A percentile compares a stretch with the other conserved stretches of the same genome.
phyloP scores from a whole-genome alignment of 2,113 vertebrate species.

The Ciconia boyciana region DNA sequence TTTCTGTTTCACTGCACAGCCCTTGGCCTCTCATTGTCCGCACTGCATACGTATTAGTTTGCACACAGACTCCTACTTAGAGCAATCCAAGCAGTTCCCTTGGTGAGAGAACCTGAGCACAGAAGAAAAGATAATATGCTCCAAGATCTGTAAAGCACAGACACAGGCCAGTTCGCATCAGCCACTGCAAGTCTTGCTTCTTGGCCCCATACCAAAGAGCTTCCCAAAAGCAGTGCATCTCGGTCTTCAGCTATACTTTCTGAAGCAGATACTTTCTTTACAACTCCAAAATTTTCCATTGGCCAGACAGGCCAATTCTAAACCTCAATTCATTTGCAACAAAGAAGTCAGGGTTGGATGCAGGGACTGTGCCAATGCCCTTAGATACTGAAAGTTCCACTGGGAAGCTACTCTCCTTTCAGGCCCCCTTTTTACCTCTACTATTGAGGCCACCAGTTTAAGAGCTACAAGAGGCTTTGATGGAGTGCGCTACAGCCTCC shows the following conservation, averaged over 20 bases:
- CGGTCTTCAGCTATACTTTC: not conserved
- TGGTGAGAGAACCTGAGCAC: not conserved
- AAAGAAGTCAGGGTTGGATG: not conserved
- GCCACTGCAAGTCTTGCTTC: not conserved
- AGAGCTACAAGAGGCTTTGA: not conserved
- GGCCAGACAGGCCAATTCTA: not conserved
- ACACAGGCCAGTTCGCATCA: not conserved
- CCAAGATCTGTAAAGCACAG: not conserved
- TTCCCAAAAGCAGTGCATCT: rapidly evolving
- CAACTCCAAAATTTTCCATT: not conserved
- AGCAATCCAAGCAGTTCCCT: not conserved
- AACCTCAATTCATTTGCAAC: not conserved
- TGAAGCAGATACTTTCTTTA: not conserved
- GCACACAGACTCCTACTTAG: not conserved
- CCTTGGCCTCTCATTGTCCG: not conserved
- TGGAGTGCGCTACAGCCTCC: not conserved
- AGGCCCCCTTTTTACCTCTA: not conserved
- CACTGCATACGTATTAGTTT: not conserved
- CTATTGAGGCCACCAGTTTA: not conserved
- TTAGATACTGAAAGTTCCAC: not conserved
- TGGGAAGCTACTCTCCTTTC: not conserved
- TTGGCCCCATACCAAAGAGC: not conserved
- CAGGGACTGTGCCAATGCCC: not conserved
- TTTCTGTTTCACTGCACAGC: not conserved
- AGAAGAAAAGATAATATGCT: not conserved